Evolutionary conservation across 2,797 vertebrate species (phyloP), one percentile per base, ranked within the genome.

Genomic region (Buphagus erythrorhynchus): DNA sequence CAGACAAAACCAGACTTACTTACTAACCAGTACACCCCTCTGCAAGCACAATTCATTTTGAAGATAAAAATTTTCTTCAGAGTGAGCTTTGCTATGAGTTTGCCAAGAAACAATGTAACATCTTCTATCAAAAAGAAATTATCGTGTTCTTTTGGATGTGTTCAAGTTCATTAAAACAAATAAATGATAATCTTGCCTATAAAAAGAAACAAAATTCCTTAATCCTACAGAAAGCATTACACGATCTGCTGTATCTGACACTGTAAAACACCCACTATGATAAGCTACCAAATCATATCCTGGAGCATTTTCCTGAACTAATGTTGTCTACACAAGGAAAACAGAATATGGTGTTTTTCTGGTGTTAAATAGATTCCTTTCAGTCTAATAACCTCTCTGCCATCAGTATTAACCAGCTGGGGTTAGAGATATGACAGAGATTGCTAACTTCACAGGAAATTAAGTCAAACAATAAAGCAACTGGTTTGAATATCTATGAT

Each of bases 381-480:
- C 81, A 51, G 35, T 55, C 38, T 66, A 88, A 69, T 65, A 92
- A 88, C 54, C 78, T 92, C 78, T 38, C 75, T 66, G 58, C 31
- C 43, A 59, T 88, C 66, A 46, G 20, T 45, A 38, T 66, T 74
- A 96, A 77, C 48, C 68, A 90, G 75, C 42, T 54, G 71, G 26
- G n/a, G 46, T 19, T 42, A 78, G 51, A 76, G 46, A 82, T 54
- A 16, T 9, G 52, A 35, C 36, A 75, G 45, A 86, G 66, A 61
- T 40, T 61, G 81, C 57, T 35, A 79, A 72, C 57, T 72, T 71
- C 36, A 76, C 63, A 94, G 90, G 88, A 94, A 94, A 96, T 92
- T 66, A 96, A 81, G 67, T 65, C 59, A 87, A 85, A 65, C 54
- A 59, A 31, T 26, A 86, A 68, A 83, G 49, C 58, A 77, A 69